A percentile compares a stretch with the other conserved stretches of the same genome.
These are phyloP conservation scores for Cantharis nigra DNA, from an alignment of 2,888 invertebrate genomes.

Conservation along the genomic window DNA sequence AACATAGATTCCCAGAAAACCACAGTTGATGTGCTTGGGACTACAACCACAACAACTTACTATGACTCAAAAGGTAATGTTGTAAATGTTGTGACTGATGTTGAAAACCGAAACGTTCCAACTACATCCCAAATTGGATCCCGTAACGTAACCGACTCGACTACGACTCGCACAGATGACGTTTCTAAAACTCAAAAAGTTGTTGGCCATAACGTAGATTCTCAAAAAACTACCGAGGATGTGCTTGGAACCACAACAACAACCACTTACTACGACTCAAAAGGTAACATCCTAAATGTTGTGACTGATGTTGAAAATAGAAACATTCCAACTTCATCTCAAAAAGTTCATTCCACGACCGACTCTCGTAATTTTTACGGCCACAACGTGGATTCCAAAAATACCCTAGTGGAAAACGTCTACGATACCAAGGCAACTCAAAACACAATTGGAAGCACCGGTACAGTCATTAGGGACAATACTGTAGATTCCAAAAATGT, in stretches of 20 bases:
- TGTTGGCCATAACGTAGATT: too few species aligned
- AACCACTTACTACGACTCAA: constrained; percentile 52
- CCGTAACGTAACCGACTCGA: too few species aligned
- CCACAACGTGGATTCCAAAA: constrained; percentile 45
- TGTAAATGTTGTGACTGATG: constrained; percentile 40
- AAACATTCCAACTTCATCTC: constrained; percentile 4
- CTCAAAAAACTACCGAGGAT: too few species aligned
- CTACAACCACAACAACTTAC: constrained; percentile 47
- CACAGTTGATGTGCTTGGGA: neutral
- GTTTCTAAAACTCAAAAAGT: too few species aligned
- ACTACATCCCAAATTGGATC: neutral
- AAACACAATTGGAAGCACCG: constrained; percentile 51
- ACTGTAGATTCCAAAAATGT: constrained; percentile 54
- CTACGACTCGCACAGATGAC: too few species aligned
- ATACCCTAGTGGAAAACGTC: constrained; percentile 47
- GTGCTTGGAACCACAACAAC: constrained; percentile 43
- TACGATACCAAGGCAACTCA: constrained; percentile 51
- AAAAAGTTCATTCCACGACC: constrained; percentile 37
- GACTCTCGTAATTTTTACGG: constrained; percentile 51
- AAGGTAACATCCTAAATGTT: constrained; percentile 50
- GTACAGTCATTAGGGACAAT: constrained; percentile 58
- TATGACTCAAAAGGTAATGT: constrained; percentile 53
- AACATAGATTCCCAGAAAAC: neutral
- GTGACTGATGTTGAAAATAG: constrained; percentile 44
- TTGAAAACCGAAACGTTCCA: neutral